Conservation (phyloP, 2,113 vertebrate species). For the Balaenoptera acutorostrata region DNA sequence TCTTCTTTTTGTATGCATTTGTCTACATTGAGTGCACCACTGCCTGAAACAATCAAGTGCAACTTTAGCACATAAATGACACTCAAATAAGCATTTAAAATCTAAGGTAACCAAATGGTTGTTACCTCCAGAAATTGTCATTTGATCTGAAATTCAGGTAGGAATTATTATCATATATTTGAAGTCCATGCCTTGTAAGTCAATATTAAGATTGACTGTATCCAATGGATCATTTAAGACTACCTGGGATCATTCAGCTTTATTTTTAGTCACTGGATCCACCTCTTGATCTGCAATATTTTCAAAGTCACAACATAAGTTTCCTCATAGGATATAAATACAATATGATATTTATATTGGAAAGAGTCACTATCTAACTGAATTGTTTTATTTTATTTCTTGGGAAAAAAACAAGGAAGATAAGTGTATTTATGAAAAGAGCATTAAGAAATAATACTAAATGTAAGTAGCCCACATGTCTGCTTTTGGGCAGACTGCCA, state of each 20-base stretch:
- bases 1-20: neutral
- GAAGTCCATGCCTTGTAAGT: neutral
- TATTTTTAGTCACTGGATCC: neutral
- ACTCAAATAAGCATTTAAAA: neutral
- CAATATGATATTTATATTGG: neutral
- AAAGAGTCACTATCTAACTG: neutral
- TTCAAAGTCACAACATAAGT: neutral
- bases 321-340: neutral
- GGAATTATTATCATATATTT: neutral
- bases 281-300: neutral
- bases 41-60: neutral
- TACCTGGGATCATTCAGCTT: neutral
- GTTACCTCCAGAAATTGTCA: neutral
- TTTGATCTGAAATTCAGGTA: neutral
- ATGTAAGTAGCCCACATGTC: neutral
- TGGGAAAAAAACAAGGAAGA: neutral
- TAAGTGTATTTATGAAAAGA: neutral
- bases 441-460: neutral
- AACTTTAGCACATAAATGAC: neutral
- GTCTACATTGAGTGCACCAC: neutral
- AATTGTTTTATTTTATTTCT: neutral
- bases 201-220: neutral
- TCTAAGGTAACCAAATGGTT: neutral
- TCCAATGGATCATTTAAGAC: neutral
- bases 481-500: neutral